phyloP scores from a whole-genome alignment of 2,888 invertebrate genomes.

The Parnassius glacialis region DNA sequence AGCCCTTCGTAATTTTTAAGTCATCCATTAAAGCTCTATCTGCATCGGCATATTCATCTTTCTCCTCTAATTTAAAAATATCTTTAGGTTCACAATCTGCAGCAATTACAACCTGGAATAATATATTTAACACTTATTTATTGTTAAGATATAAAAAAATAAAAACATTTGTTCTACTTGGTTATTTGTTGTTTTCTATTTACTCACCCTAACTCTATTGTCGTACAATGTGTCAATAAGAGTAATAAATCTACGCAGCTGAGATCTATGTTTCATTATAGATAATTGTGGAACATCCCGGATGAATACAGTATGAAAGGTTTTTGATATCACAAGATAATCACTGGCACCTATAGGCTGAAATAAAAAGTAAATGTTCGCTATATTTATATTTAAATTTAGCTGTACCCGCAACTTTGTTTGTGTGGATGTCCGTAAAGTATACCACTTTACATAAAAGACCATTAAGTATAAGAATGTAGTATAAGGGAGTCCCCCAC shows the following conservation, averaged over 20 bases:
- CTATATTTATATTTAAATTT: not conserved
- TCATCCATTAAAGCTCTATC: constrained; percentile 97
- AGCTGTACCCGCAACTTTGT: too few relatives aligned
- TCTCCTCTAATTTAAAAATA: constrained; percentile 84
- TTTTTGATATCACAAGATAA: constrained; percentile 94
- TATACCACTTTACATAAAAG: too few relatives aligned
- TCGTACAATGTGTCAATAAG: constrained; percentile 98
- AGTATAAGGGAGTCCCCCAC: too few relatives aligned
- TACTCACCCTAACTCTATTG: constrained; percentile 87
- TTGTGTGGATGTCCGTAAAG: too few relatives aligned
- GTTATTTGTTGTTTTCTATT: constrained; percentile 8
- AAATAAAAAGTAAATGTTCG: constrained; percentile 35
- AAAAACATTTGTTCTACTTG: constrained; percentile 23
- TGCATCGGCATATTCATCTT: constrained; percentile 84
- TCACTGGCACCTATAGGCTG: constrained; percentile 97
- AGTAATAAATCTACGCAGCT: constrained; percentile 96
- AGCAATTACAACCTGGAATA: constrained; percentile 88
- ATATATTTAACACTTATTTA: constrained; percentile 5
- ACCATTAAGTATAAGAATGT: too few relatives aligned
- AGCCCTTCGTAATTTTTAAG: constrained; percentile 89
- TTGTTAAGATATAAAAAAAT: constrained; percentile 6
- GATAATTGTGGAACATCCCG: constrained; percentile 93
- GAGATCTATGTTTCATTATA: constrained; percentile 86
- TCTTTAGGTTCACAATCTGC: constrained; percentile 88
- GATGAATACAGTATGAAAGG: constrained; percentile 97